phyloP scores from a whole-genome alignment of 2,113 vertebrate genomes.

The Spea multiplicata region DNA sequence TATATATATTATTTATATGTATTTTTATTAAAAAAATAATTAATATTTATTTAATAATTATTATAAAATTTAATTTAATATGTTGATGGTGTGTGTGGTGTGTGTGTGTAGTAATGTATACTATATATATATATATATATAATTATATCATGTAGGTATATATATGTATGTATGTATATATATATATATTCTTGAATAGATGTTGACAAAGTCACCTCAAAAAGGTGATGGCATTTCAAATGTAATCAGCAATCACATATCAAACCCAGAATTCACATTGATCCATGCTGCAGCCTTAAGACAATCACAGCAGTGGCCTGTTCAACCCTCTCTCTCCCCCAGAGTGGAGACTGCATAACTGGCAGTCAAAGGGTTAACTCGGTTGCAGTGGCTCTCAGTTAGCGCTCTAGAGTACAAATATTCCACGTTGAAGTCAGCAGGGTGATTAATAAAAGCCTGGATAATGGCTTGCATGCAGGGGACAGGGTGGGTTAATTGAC shows the following conservation, averaged over 20 bases:
- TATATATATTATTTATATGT: too few relatives aligned
- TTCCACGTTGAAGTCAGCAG: too few relatives aligned
- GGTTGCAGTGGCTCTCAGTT: not conserved
- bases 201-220: not conserved
- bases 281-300: not conserved
- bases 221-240: not conserved
- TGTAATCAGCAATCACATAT: not conserved
- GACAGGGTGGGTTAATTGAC: too few relatives aligned
- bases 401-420: too few relatives aligned
- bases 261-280: not conserved
- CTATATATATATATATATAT: too few relatives aligned
- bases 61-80: too few relatives aligned
- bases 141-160: not conserved
- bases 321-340: not conserved
- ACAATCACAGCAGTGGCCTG: not conserved
- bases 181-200: not conserved
- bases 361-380: not conserved
- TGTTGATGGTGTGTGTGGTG: too few relatives aligned
- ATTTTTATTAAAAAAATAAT: too few relatives aligned
- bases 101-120: too few relatives aligned
- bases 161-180: constrained; percentile 1
- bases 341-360: not conserved
- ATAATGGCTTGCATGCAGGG: too few relatives aligned
- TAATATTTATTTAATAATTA: too few relatives aligned
- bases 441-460: too few relatives aligned